Conservation (phyloP, 1,140 invertebrate genomes). For the Solen grandis region DNA sequence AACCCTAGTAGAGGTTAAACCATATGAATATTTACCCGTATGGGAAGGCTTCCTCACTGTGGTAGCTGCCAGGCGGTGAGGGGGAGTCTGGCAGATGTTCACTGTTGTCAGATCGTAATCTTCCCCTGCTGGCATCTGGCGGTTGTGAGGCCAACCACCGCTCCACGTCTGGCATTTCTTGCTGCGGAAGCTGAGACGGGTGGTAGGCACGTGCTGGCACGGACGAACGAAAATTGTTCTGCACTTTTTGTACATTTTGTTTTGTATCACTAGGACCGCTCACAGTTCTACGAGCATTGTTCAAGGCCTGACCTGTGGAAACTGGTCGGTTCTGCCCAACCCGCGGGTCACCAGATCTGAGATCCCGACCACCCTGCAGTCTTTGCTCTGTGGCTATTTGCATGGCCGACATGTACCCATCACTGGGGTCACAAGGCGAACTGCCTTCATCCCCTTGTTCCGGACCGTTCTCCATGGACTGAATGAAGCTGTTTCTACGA, state of each 20-base stretch:
- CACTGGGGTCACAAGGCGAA: slow-evolving; percentile 16
- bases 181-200: slow-evolving; percentile 20
- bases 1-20: no score
- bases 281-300: neutral
- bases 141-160: slow-evolving; percentile 57
- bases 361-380: neutral
- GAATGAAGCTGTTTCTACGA: slow-evolving; percentile 73
- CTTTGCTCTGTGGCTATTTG: slow-evolving; percentile 28
- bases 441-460: slow-evolving; percentile 32
- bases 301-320: neutral
- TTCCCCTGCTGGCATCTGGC: slow-evolving; percentile 48
- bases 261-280: neutral
- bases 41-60: slow-evolving; percentile 66
- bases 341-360: slow-evolving; percentile 17
- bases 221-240: slow-evolving; percentile 23
- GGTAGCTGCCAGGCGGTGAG: slow-evolving; percentile 69
- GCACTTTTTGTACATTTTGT: slow-evolving; percentile 45
- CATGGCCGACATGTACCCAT: slow-evolving; percentile 1
- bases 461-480: slow-evolving; percentile 67
- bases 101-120: slow-evolving; percentile 25
- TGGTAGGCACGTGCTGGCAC: neutral
- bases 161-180: slow-evolving; percentile 54
- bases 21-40: slow-evolving; percentile 43
- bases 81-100: slow-evolving; percentile 61
- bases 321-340: neutral